These are phyloP conservation scores for Bombus consobrinus DNA, from an alignment of 1,140 invertebrate genomes.

Conservation along the genomic window DNA sequence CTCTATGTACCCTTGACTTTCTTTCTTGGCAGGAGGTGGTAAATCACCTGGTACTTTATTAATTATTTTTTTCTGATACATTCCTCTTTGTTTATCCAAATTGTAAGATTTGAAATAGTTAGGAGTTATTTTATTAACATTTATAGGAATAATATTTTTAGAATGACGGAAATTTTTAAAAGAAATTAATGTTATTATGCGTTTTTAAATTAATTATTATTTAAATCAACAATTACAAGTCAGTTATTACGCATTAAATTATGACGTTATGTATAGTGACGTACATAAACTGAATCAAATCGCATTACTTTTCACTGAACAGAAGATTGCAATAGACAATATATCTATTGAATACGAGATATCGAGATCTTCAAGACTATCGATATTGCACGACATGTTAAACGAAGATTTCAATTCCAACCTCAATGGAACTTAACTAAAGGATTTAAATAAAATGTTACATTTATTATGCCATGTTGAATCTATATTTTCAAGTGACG, in stretches of 20 bases:
- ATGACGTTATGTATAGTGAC: background rate
- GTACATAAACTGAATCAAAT: background rate
- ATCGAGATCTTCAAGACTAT: slow-evolving; percentile 47
- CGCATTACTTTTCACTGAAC: background rate
- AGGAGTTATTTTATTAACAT: background rate
- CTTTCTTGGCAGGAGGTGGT: slow-evolving; percentile 65
- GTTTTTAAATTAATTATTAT: background rate
- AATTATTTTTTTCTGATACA: slow-evolving; percentile 51
- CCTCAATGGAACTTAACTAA: slow-evolving; percentile 51
- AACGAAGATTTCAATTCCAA: slow-evolving; percentile 57
- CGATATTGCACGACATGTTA: slow-evolving; percentile 44
- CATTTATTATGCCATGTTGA: slow-evolving; percentile 2
- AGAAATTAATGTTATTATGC: background rate
- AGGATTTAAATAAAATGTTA: slow-evolving; percentile 50
- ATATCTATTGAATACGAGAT: slow-evolving; percentile 34
- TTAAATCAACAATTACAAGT: background rate
- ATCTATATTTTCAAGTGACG: slow-evolving; percentile 7
- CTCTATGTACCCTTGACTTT: slow-evolving; percentile 79
- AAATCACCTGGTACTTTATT: slow-evolving; percentile 77
- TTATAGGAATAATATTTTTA: background rate
- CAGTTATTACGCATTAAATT: too few relatives aligned
- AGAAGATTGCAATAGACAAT: slow-evolving; percentile 11
- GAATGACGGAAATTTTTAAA: background rate
- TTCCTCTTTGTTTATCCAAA: background rate
- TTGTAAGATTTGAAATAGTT: background rate